These are phyloP conservation scores for Coranthus polyacanthus DNA, from an alignment of 2,797 vertebrate species.

Conservation along the genomic window DNA sequence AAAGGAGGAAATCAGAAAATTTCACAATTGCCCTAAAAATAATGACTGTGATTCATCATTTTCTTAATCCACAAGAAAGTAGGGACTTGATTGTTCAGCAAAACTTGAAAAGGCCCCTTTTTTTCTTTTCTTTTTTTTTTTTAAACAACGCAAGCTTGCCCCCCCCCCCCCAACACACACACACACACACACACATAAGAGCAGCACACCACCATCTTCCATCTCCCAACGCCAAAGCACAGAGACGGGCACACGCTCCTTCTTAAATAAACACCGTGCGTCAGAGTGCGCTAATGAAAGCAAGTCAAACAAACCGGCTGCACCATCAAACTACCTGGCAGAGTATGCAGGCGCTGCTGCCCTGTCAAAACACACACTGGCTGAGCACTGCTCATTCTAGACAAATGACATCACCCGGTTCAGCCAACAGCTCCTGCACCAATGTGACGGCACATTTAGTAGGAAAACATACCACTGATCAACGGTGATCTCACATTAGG, in stretches of 20 bases:
- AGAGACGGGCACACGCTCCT: slow-evolving; percentile 32
- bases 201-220: no score
- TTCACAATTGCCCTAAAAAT: slow-evolving; percentile 35
- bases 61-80: neutral
- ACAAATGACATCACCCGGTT: slow-evolving; percentile 78
- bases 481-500: neutral
- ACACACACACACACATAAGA: no score
- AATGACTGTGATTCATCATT: slow-evolving; percentile 44
- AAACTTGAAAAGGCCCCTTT: no score
- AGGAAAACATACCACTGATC: slow-evolving; percentile 32
- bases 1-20: slow-evolving; percentile 7
- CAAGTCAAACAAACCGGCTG: slow-evolving; percentile 75
- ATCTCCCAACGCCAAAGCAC: slow-evolving; percentile 44
- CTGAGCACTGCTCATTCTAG: slow-evolving; percentile 67
- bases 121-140: no score
- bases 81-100: neutral
- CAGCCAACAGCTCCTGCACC: slow-evolving; percentile 50
- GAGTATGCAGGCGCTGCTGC: slow-evolving; percentile 40
- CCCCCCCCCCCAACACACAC: no score
- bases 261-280: slow-evolving; percentile 72
- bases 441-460: slow-evolving; percentile 34
- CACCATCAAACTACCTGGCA: slow-evolving; percentile 71
- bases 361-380: slow-evolving; percentile 75
- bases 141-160: no score
- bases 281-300: slow-evolving; percentile 70